A percentile compares a stretch with the other conserved stretches of the same genome.
Conservation (phyloP, 2,113 vertebrate genomes). For the Symphodus melops region DNA sequence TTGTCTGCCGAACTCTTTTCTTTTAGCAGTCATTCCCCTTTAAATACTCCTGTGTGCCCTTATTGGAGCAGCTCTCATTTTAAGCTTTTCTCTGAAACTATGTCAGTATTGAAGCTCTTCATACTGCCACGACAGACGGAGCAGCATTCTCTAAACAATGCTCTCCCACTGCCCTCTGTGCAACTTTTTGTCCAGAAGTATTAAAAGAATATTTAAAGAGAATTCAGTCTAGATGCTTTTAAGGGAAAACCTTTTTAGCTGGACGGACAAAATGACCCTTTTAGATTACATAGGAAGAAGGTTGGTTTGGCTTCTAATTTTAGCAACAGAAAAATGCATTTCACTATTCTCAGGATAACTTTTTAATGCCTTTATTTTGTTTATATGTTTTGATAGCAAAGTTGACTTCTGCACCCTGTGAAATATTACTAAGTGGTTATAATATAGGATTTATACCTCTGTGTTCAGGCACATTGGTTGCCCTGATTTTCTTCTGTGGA, state of each 20-base stretch:
- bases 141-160: constrained; percentile 43
- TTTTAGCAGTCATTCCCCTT: constrained; percentile 8
- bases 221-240: background rate
- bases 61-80: constrained; percentile 30
- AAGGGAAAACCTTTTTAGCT: too few species aligned
- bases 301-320: background rate
- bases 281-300: background rate
- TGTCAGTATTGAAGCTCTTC: constrained; percentile 38
- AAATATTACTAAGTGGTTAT: too few species aligned
- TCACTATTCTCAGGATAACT: too few species aligned
- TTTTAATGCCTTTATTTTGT: too few species aligned
- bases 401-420: too few species aligned
- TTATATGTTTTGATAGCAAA: too few species aligned
- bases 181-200: background rate
- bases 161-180: background rate
- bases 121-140: constrained; percentile 33
- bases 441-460: background rate
- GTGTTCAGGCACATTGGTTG: background rate
- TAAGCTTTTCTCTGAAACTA: constrained; percentile 35
- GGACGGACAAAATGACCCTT: background rate
- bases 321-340: too few species aligned
- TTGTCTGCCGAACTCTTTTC: constrained; percentile 26
- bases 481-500: background rate
- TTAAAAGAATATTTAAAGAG: constrained; percentile 27
- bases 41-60: background rate